A percentile compares a stretch with the other conserved stretches of the same genome.
phyloP scores from a whole-genome alignment of 2,888 invertebrate genomes.

The Strigamia crassipes region DNA sequence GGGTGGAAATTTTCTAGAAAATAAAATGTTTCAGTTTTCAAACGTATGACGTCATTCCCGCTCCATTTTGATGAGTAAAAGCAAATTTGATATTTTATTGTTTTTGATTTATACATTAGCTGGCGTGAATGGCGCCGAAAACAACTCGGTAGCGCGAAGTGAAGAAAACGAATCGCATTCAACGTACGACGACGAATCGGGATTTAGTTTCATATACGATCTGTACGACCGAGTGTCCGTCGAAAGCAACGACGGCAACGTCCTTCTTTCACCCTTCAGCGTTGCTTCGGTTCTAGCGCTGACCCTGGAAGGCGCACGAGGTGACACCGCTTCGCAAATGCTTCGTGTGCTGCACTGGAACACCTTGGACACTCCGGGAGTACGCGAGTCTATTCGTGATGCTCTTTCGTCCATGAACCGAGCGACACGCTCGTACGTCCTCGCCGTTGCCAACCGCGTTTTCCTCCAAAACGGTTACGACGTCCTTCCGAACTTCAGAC shows the following conservation, averaged over 20 bases:
- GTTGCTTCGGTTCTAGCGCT: constrained; percentile 59
- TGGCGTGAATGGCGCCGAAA: neutral
- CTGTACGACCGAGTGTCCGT: constrained; percentile 16
- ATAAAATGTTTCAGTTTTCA: neutral
- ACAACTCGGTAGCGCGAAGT: neutral
- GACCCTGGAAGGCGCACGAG: constrained; percentile 59
- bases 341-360: constrained; percentile 44
- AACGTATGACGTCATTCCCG: no score
- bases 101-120: neutral
- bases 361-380: constrained; percentile 29
- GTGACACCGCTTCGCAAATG: constrained; percentile 54
- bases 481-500: neutral
- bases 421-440: constrained; percentile 55
- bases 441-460: constrained; percentile 74
- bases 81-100: no score
- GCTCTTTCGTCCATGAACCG: constrained; percentile 41
- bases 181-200: constrained; percentile 44
- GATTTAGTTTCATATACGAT: constrained; percentile 43
- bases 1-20: no score
- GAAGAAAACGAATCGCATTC: constrained; percentile 11
- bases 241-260: constrained; percentile 50
- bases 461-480: constrained; percentile 65
- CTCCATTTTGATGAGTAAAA: no score
- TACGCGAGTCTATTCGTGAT: constrained; percentile 44
- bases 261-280: constrained; percentile 59